These are phyloP conservation scores for Micrastur ruficollis DNA, from an alignment of 2,797 vertebrate genomes.

Conservation along the genomic window DNA sequence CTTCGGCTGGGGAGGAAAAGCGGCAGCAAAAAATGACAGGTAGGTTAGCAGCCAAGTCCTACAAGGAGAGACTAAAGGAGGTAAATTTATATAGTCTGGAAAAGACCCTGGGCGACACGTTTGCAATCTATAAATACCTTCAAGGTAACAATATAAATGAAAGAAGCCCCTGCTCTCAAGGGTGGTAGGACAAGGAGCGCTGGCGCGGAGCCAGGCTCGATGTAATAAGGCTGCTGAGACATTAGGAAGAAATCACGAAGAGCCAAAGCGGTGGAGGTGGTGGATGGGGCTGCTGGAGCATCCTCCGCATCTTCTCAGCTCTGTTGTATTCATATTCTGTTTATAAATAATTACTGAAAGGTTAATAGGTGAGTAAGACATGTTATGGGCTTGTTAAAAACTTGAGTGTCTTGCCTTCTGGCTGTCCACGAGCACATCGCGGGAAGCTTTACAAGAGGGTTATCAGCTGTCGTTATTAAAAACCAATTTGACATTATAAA, in stretches of 20 bases:
- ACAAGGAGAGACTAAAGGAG: background rate
- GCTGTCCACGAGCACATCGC: background rate
- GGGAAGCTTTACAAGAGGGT: background rate
- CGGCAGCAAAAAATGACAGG: background rate
- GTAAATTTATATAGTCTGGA: background rate
- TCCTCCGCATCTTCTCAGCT: background rate
- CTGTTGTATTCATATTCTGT: background rate
- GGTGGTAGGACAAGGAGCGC: background rate
- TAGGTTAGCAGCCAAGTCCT: background rate
- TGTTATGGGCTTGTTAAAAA: background rate
- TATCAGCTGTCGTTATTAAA: slow-evolving; percentile 28
- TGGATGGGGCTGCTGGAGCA: background rate
- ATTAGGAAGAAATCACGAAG: background rate
- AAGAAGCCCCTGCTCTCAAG: background rate
- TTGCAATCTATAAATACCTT: background rate
- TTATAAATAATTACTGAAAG: background rate
- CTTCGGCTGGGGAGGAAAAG: background rate
- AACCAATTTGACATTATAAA: slow-evolving; percentile 26
- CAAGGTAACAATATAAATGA: background rate
- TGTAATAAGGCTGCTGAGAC: background rate
- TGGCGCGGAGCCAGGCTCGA: background rate
- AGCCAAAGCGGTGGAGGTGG: background rate
- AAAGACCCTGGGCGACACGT: background rate
- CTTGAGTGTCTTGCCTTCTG: background rate
- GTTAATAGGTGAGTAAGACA: background rate